Base-by-base conservation (phyloP, 1,140 invertebrate genomes). In the Brachionus asplanchnoidis region DNA sequence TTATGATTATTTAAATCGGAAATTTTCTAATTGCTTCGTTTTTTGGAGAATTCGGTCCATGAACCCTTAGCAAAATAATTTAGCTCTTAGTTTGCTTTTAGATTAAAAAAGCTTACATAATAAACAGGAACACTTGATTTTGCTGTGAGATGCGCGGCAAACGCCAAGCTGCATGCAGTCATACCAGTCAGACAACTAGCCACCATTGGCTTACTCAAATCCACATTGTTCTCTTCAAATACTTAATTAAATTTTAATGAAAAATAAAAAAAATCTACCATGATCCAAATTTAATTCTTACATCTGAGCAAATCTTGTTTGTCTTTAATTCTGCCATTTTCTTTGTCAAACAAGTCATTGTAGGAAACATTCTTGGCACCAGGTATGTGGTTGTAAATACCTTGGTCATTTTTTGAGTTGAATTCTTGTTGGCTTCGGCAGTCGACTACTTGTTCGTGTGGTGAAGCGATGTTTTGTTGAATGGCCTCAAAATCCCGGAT, bases 141-240 rank as follows among this genome's bases (percentile, higher is more conserved):
- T 56, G 44, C 70, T 9, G 68, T 7, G n/a, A 84, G 14, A 84
- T 84, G n/a, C 8, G 46, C 68, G 36, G 60, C 68, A 14, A 84
- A 60, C n/a, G 84, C 66, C 65, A 84, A 42, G 11, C 68, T 26
- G 42, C 68, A 68, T 14, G 84, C 84, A 40, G 84, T 84, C 68
- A 73, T 84, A 32, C 84, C 84, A 32, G 84, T 84, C 68, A 75
- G 14, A 44, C 84, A 84, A 78, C 44, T 75, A 14, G 66, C 50
- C 2, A 84, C 26, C 12, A 53, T 17, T 42, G 66, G 66, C 36
- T 77, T 77, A 42, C 4, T 32, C n/a, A 84, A 36, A 77, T 84
- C 84, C 3, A 84, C 40, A 20, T 20, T 36, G 8, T 26, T 73
- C 56, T 78, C 32, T 23, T 75, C 68, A 28, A 84, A 75, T 23